Evolutionary conservation across 2,113 vertebrate genomes (phyloP), one percentile per base, ranked within the genome.

Genomic region (Malurus elegans): DNA sequence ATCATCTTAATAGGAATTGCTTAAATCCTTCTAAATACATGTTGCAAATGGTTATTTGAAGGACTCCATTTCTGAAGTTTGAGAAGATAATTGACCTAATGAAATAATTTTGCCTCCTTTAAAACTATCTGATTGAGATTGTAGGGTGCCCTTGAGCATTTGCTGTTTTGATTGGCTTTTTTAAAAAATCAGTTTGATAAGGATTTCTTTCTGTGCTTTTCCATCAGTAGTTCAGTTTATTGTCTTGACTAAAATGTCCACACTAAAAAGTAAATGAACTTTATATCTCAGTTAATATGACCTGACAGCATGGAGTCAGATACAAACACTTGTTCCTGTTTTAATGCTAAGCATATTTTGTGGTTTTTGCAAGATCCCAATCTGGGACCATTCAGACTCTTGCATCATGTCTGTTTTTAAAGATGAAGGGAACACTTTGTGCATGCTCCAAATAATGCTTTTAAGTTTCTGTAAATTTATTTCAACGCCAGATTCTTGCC

Each of bases 361-460:
- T 92, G 79, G 88, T 66, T 90, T 91, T 88, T 92, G 64, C 73
- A 92, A 48, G 72, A 78, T 90, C 58, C 50, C 79, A 78, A 1
- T 90, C 75, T 96, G 90, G 60, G 88, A 45, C 56, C 74, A 53
- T 88, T 83, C 60, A 86, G 79, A 48, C 79, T 73, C 19, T 96
- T 96, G 93, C 94, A 83, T 95, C 94, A 96, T 93, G 73, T 50
- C 86, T 94, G 85, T 86, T 94, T 92, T 90, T 74, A 58, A 72
- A 94, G 82, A 88, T 92, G 88, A 94, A 93, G 92, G 67, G 88
- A 95, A 86, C 74, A 93, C 74, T 90, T 83, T 90, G 79, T 95
- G 42, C 67, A 16, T 44, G 44, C 38, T 83, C 34, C 2, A 0
- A 66, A 62, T 44, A 78, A 80, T 92, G 82, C 79, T 92, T 81